These are phyloP conservation scores for Hydrochoerus hydrochaeris DNA, from an alignment of 2,113 vertebrate species.

Conservation along the genomic window DNA sequence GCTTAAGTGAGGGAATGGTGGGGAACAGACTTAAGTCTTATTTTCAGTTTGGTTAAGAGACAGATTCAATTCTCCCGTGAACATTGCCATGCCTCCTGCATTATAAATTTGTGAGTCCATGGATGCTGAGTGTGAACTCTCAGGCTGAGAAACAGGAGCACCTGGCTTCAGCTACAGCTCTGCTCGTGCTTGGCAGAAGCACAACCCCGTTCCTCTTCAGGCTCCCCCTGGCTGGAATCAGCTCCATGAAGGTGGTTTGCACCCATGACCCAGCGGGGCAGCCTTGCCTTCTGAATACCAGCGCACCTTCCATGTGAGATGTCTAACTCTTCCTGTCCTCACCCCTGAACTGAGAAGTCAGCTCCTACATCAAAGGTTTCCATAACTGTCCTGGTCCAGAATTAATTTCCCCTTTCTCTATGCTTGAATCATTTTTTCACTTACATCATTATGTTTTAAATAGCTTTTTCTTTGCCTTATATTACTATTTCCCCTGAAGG, in stretches of 20 bases:
- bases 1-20: neutral
- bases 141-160: too few species aligned
- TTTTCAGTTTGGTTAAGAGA: neutral
- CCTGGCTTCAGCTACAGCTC: neutral
- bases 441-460: neutral
- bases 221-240: too few species aligned
- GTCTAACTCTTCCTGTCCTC: neutral
- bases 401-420: neutral
- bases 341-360: neutral
- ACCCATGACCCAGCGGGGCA: neutral
- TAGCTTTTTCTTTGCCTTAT: neutral
- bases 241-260: neutral
- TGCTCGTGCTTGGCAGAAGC: neutral
- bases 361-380: neutral
- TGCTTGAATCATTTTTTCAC: neutral
- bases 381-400: neutral
- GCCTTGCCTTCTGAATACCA: neutral
- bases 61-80: neutral
- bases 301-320: neutral
- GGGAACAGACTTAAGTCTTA: neutral
- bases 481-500: neutral
- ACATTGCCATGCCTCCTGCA: neutral
- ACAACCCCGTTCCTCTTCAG: neutral
- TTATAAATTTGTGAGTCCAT: neutral
- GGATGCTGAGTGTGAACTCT: neutral